Base-by-base conservation (phyloP, 2,113 vertebrate species). In the Prolemur simus region DNA sequence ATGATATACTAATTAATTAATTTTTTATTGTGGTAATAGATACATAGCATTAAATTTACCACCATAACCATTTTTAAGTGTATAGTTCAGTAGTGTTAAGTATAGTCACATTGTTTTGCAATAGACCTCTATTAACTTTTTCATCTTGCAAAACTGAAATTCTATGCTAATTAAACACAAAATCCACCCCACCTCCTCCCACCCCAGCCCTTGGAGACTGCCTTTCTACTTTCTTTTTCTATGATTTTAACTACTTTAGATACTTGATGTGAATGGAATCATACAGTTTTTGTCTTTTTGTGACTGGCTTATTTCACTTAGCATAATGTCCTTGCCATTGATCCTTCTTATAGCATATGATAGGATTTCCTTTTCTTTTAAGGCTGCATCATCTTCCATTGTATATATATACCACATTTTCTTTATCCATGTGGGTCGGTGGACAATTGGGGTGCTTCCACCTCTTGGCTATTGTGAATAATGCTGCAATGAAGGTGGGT, bases 231-330 rank as follows among this genome's bases (percentile, higher is more conserved):
- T 73, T 68, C 83, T 45, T 17, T 74, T 87, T 92, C 56, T 66
- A 25, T 6, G n/a, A 39, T 71, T 88, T 92, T 76, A 63, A 93
- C 66, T 87, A 60, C 15, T 76, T 63, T 90, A 71, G 29, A 45
- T 69, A 52, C 39, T 54, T 49, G 14, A 20, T 85, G 3, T 84
- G 32, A 85, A 25, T 93, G 69, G 13, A 96, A 63, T 90, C 29
- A 89, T 71, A 66, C 0, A 60, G 5, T 86, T 54, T 88, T 92
- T 87, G n/a, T 45, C 25, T n/a, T 82, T 92, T 87, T 80, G 39
- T 94, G 58, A 78, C 34, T 89, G 39, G 12, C 13, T 63, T 82
- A 71, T 52, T 81, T 97, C n/a, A 34, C 58, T 82, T 92, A 89
- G 20, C 23, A 45, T 92, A n/a, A 71, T 47, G 82, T 87, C 64